phyloP scores from a whole-genome alignment of 1,140 invertebrate genomes.

The Zophobas morio region DNA sequence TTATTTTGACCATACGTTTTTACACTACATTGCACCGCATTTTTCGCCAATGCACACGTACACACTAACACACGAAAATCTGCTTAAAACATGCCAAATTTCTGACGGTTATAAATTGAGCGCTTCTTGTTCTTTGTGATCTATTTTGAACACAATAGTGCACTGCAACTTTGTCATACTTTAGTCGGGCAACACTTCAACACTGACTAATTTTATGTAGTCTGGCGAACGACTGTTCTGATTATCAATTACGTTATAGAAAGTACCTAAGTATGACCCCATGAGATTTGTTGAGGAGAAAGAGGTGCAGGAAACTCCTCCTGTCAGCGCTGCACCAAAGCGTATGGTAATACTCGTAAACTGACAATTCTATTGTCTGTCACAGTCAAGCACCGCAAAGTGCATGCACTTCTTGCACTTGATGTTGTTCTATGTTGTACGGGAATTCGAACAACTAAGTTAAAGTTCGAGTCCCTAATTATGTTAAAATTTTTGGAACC shows the following conservation, averaged over 20 bases:
- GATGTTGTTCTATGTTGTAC: neutral
- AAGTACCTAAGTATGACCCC: conserved; percentile 59
- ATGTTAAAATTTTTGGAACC: neutral
- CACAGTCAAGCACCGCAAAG: neutral
- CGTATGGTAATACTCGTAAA: conserved; percentile 11
- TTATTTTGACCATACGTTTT: conserved; percentile 31
- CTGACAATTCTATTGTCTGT: neutral
- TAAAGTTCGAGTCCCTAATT: neutral
- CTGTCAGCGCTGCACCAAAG: neutral
- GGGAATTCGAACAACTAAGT: too few relatives aligned
- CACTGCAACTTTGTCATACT: neutral
- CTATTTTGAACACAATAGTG: neutral
- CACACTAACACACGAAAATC: conserved; percentile 1
- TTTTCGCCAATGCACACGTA: conserved; percentile 12
- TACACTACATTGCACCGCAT: conserved; percentile 29
- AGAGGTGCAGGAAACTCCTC: conserved; percentile 18
- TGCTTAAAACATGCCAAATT: neutral
- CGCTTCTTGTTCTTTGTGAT: neutral
- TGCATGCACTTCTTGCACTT: neutral
- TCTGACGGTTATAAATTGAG: neutral
- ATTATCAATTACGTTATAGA: conserved; percentile 6
- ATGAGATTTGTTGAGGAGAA: conserved; percentile 62
- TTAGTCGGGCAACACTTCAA: neutral
- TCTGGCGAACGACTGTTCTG: neutral
- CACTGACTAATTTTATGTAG: neutral